phyloP scores from a whole-genome alignment of 1,140 invertebrate genomes.

The Campodea augens region DNA sequence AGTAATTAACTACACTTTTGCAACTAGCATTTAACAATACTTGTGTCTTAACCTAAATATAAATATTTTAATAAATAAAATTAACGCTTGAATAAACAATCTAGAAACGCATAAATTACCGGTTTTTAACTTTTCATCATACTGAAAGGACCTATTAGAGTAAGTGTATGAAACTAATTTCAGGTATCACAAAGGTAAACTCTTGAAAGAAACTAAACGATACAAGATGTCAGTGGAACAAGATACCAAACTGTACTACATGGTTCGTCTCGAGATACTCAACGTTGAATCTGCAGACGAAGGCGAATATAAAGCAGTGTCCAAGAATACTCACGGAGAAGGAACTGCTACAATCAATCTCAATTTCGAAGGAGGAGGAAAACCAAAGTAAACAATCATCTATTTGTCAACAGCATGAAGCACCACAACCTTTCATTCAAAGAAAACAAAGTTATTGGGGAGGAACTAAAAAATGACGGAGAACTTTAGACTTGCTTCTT shows the following conservation, averaged over 20 bases:
- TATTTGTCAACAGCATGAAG: no score
- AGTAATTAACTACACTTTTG: no score
- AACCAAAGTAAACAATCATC: constrained; percentile 70
- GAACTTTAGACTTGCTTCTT: no score
- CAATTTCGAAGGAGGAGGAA: constrained; percentile 77
- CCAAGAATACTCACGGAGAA: constrained; percentile 79
- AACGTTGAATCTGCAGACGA: constrained; percentile 65
- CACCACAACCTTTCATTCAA: no score
- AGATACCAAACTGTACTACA: constrained; percentile 74
- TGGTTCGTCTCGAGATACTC: constrained; percentile 63
- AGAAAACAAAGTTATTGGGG: no score
- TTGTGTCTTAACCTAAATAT: no score
- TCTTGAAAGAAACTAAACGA: constrained; percentile 52
- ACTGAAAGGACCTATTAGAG: neutral
- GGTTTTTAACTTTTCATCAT: neutral
- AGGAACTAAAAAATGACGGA: no score
- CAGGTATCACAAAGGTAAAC: constrained; percentile 67
- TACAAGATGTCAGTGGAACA: constrained; percentile 57
- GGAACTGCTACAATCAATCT: constrained; percentile 86
- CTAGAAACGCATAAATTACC: no score
- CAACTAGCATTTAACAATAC: no score
- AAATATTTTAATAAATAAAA: no score
- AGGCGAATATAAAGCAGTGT: constrained; percentile 82
- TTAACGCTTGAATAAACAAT: no score
- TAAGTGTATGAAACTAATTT: constrained; percentile 5